Conservation (phyloP, 2,888 invertebrate genomes). For the Oscheius sp. region DNA sequence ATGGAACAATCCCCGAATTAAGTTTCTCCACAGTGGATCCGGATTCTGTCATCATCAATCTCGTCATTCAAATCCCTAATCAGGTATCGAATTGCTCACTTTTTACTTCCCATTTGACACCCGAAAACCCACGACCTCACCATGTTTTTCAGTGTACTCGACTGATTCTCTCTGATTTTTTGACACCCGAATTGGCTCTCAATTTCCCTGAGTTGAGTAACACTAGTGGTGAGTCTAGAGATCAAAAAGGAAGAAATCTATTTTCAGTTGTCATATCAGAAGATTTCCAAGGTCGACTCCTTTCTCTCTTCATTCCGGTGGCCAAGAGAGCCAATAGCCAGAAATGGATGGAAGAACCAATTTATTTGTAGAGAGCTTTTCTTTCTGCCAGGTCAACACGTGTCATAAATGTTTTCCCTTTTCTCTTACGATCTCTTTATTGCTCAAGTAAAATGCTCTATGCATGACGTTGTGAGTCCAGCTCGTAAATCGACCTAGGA, state of each 20-base stretch:
- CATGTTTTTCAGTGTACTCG: conserved; percentile 7
- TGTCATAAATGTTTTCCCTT: neutral
- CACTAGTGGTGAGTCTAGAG: neutral
- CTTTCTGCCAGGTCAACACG: neutral
- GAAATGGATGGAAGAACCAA: conserved; percentile 5
- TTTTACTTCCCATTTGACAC: too few relatives aligned
- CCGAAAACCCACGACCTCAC: too few relatives aligned
- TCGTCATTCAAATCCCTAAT: neutral
- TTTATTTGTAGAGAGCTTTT: neutral
- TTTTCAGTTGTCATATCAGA: conserved; percentile 1
- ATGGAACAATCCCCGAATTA: neutral
- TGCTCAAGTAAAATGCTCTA: neutral
- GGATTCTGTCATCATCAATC: neutral
- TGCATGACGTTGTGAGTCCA: neutral
- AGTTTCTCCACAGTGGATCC: neutral
- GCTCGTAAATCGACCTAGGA: neutral
- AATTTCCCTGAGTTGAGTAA: neutral
- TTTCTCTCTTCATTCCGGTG: conserved; percentile 11
- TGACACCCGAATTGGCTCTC: neutral
- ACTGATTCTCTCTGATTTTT: neutral
- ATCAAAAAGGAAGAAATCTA: neutral
- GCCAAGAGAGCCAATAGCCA: neutral
- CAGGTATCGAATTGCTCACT: neutral
- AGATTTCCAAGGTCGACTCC: conserved; percentile 4
- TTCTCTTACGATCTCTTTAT: neutral